Evolutionary conservation across 1,140 invertebrate species (phyloP), one percentile per base, ranked within the genome.

Genomic region (Venustaconcha ellipsiformis): DNA sequence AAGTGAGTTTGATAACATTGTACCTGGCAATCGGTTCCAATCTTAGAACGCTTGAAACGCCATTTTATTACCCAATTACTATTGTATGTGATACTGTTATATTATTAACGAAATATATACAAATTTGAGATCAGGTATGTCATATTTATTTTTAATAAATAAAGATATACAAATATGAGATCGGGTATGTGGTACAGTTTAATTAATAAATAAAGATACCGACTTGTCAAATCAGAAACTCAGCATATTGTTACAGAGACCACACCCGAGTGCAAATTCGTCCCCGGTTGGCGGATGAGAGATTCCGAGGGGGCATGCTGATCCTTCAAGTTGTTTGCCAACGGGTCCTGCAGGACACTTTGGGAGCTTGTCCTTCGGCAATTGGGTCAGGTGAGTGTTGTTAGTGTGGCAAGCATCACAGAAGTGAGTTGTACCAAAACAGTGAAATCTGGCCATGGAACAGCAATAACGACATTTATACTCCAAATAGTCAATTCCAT

Each of bases 381-480:
- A 17, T 37, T 69, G 1, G 23, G 12, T 23, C 4, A 68, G 20
- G 1, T 37, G 14, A n/a, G 5, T 55, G 57, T 56, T 6, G 58
- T 78, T 72, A 15, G 57, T 70, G 60, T 81, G 80, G 37, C 80
- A 81, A 3, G 26, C 12, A 23, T 77, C 58, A 68, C 80, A 81
- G 72, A 81, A 79, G 69, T 81, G 80, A 20, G 80, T 81, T 26
- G 67, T 78, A 14, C 80, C 77, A n/a, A 81, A 79, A 72, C 80
- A 81, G 65, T 59, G 72, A 57, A 63, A 79, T 14, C 65, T 57
- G 17, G 80, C 80, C 3, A 77, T 20, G 6, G 77, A 74, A 65
- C 80, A 81, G 20, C 80, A 81, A 26, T 81, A 81, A 12, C 80
- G 74, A 48, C 80, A 81, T 74, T 81, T 81, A 56, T 77, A 81